A percentile compares a stretch with the other conserved stretches of the same genome.
phyloP scores from a whole-genome alignment of 1,140 invertebrate species.

The Sitobion miscanthi region DNA sequence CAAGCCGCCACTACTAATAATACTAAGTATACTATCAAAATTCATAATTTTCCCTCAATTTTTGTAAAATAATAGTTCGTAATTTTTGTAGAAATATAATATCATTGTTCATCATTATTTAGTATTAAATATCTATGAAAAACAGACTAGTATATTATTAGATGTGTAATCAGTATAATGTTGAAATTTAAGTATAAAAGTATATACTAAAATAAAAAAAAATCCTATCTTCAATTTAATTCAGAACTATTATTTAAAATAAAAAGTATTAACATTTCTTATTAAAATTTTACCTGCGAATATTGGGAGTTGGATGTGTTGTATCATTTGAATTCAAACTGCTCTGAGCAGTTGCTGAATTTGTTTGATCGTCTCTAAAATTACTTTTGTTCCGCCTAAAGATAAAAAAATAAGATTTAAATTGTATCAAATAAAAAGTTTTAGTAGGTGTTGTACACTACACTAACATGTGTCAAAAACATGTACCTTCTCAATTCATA shows the following conservation, averaged over 20 bases:
- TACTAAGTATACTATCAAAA: not conserved
- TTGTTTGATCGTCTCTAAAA: conserved; percentile 55
- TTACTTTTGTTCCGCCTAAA: conserved; percentile 54
- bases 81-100: not conserved
- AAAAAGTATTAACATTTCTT: not conserved
- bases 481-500: not conserved
- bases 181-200: not conserved
- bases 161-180: conserved; percentile 24
- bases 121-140: not conserved
- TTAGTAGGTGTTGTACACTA: not conserved
- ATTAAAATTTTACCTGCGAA: conserved; percentile 42
- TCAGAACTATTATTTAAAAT: not conserved
- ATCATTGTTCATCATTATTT: not conserved
- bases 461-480: not conserved
- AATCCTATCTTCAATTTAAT: not conserved
- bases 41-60: not conserved
- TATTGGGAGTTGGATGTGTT: conserved; percentile 10
- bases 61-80: not conserved
- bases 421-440: not conserved
- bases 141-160: not conserved
- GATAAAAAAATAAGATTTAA: not conserved
- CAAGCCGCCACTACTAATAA: too few species aligned
- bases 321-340: conserved; percentile 36
- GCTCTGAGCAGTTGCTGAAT: conserved; percentile 21
- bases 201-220: not conserved